phyloP scores from a whole-genome alignment of 2,888 invertebrate species.

The Ditylenchus weischeri region DNA sequence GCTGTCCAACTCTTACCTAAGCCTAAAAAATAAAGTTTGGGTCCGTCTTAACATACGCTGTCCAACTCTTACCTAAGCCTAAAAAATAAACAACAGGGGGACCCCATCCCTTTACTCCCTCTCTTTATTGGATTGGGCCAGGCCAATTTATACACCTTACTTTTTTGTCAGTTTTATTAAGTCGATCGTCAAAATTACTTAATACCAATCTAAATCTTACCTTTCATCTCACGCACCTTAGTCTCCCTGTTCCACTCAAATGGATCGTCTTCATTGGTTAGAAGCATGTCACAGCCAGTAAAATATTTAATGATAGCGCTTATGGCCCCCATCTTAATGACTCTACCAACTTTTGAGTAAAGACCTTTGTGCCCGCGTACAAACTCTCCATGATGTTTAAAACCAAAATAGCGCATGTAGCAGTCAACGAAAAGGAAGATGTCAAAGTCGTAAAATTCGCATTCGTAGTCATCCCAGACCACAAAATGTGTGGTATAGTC shows the following conservation, averaged over 20 bases:
- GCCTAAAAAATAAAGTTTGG: too few species aligned
- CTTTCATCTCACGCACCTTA: not conserved
- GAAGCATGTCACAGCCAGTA: not conserved
- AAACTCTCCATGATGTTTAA: not conserved
- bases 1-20: too few species aligned
- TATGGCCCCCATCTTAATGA: not conserved
- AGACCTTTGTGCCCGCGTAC: not conserved
- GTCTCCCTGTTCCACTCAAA: too few species aligned
- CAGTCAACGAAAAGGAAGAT: constrained; percentile 1
- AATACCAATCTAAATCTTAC: not conserved
- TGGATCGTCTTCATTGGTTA: constrained; percentile 2
- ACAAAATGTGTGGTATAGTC: not conserved
- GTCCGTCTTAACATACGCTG: too few species aligned
- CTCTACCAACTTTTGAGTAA: not conserved
- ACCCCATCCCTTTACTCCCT: too few species aligned
- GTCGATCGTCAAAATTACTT: not conserved
- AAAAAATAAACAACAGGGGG: too few species aligned
- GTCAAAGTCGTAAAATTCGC: not conserved
- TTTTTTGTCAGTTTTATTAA: not conserved
- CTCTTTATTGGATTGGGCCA: too few species aligned
- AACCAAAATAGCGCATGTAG: constrained; percentile 1
- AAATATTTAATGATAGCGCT: not conserved
- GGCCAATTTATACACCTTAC: too few species aligned
- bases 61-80: too few species aligned
- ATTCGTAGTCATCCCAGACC: constrained; percentile 1